Evolutionary conservation across 2,113 vertebrate genomes (phyloP), one percentile per base, ranked within the genome.

Genomic region (Hemicordylus capensis): DNA sequence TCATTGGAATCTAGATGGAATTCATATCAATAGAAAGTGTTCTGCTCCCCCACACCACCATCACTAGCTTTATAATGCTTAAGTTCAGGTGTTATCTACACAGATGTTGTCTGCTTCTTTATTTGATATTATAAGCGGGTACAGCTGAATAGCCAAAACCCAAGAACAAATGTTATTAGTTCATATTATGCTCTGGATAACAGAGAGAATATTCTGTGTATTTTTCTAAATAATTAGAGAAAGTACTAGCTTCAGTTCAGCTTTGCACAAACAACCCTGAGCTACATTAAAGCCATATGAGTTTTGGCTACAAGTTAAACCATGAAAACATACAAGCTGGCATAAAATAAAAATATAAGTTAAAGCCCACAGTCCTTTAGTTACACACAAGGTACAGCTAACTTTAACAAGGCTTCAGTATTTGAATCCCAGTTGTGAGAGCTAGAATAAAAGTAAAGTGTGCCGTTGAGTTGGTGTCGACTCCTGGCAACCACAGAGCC

Each of bases 211-310:
- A 44, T 37, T 73, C 31, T 44, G 9, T 19, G 64, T 64, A 34
- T 78, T 85, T 79, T 58, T 54, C 66, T 58, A 70, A 89, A 79
- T 42, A 88, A 51, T 74, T 84, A 69, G 63, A 67, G 61, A 19
- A 84, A 70, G 72, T 67, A 81, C 15, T 48, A 59, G 51, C 66
- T 72, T 56, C 6, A 72, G 34, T 72, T 85, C 42, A 58, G 31
- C 22, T 39, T 78, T 70, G 19, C 39, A 42, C 28, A 77, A 58
- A 37, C 34, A 81, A 81, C 61, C 8, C 39, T 56, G 28, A 31
- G 44, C 44, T 58, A 34, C 0, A 22, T 73, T 48, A 26, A 66
- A 77, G 58, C 19, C 19, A 6, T 76, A 22, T 67, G 17, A 58
- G 61, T 44, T 73, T 48, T 80, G 37, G 54, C 84, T 81, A 74